These are phyloP conservation scores for Cyclargus thomasi DNA, from an alignment of 1,140 invertebrate species.

Conservation along the genomic window DNA sequence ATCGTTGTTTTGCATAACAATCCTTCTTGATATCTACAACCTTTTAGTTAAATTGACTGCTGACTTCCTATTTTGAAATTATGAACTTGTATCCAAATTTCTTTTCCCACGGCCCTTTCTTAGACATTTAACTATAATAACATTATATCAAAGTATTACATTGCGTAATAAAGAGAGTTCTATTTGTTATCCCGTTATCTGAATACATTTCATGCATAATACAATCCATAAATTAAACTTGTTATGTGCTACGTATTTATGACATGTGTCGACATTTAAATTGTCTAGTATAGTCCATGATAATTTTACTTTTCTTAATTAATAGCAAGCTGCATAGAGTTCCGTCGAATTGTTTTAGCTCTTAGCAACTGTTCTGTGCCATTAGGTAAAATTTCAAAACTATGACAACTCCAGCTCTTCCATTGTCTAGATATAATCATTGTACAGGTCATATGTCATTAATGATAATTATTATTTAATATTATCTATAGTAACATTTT, in stretches of 20 bases:
- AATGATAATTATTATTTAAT: too few relatives aligned
- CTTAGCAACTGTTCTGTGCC: neutral
- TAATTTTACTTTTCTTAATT: neutral
- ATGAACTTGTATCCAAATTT: neutral
- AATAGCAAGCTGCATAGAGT: neutral
- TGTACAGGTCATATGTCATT: too few relatives aligned
- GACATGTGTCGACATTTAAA: neutral
- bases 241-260: slow-evolving; percentile 2
- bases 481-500: too few relatives aligned
- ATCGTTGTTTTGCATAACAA: neutral
- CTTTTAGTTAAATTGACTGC: too few relatives aligned
- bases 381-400: too few relatives aligned
- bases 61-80: too few relatives aligned
- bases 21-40: neutral
- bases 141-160: slow-evolving; percentile 30
- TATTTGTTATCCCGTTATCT: slow-evolving; percentile 44
- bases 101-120: slow-evolving; percentile 7
- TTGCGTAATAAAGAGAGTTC: slow-evolving; percentile 41
- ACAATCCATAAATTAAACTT: slow-evolving; percentile 24
- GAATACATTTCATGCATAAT: slow-evolving; percentile 32
- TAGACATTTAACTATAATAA: slow-evolving; percentile 25
- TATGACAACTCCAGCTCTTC: too few relatives aligned
- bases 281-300: neutral
- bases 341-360: neutral
- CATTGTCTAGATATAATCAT: too few relatives aligned